A percentile compares a stretch with the other conserved stretches of the same genome.
These are phyloP conservation scores for Caenorhabditis uteleia DNA, from an alignment of 2,888 invertebrate species.

Conservation along the genomic window DNA sequence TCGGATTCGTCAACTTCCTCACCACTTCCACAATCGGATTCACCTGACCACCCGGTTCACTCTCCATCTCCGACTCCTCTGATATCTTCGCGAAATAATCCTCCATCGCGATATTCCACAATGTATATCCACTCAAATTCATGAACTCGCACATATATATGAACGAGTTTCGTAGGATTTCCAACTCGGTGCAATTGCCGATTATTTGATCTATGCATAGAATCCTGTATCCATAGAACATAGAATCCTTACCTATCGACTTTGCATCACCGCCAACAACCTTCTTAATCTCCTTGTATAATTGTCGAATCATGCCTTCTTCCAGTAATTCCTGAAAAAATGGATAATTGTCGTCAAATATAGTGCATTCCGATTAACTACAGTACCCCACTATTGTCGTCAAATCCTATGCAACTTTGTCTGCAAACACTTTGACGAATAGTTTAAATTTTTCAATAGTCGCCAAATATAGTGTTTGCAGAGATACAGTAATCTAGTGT, in stretches of 20 bases:
- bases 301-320: slow-evolving; percentile 59
- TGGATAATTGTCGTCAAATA: too few relatives aligned
- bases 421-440: too few relatives aligned
- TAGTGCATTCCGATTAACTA: too few relatives aligned
- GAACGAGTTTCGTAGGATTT: slow-evolving; percentile 33
- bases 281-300: slow-evolving; percentile 46
- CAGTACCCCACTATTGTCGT: too few relatives aligned
- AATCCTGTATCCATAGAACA: background rate
- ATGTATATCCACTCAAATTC: slow-evolving; percentile 54
- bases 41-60: background rate
- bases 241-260: background rate
- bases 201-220: background rate
- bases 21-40: slow-evolving; percentile 20
- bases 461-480: too few relatives aligned
- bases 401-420: too few relatives aligned
- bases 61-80: too few relatives aligned
- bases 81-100: slow-evolving; percentile 26
- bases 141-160: slow-evolving; percentile 65
- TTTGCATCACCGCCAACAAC: slow-evolving; percentile 3
- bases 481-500: too few relatives aligned
- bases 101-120: slow-evolving; percentile 53
- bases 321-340: slow-evolving; percentile 45
- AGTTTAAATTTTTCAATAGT: too few relatives aligned
- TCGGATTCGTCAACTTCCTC: slow-evolving; percentile 30
- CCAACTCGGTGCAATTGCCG: slow-evolving; percentile 13